Evolutionary conservation across 2,888 invertebrate genomes (phyloP).

Genomic region (Drosophila mimica): DNA sequence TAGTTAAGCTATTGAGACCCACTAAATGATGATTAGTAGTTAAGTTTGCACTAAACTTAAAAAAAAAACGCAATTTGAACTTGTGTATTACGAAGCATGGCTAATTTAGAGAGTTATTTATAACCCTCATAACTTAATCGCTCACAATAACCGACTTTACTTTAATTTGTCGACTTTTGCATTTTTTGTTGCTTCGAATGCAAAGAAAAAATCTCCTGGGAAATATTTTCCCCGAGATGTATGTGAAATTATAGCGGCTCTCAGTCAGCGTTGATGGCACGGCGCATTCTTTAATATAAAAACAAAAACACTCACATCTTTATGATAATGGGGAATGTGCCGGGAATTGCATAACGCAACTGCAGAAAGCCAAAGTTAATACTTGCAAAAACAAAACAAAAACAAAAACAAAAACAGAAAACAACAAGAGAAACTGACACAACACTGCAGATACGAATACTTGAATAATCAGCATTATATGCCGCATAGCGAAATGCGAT

Average conservation of each 20-base stretch:
- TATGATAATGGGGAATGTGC: slow-evolving; percentile 53
- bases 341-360: slow-evolving; percentile 60
- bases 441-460: slow-evolving; percentile 60
- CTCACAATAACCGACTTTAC: slow-evolving; percentile 7
- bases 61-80: background rate
- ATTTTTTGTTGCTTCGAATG: slow-evolving; percentile 14
- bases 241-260: slow-evolving; percentile 61
- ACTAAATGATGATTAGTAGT: background rate
- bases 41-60: background rate
- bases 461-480: slow-evolving; percentile 78
- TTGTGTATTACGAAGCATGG: background rate
- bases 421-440: slow-evolving; percentile 59
- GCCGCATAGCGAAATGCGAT: slow-evolving; percentile 57
- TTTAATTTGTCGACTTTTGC: slow-evolving; percentile 22
- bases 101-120: slow-evolving; percentile 26
- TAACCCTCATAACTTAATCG: slow-evolving; percentile 16
- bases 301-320: slow-evolving; percentile 38
- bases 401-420: background rate
- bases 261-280: slow-evolving; percentile 24
- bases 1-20: background rate
- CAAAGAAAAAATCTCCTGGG: slow-evolving; percentile 53
- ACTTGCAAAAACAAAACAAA: slow-evolving; percentile 7
- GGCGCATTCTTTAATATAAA: slow-evolving; percentile 51
- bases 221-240: slow-evolving; percentile 45
- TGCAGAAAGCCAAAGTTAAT: slow-evolving; percentile 58